Conservation (phyloP, 2,888 invertebrate species). For the Lydus trimaculatus region DNA sequence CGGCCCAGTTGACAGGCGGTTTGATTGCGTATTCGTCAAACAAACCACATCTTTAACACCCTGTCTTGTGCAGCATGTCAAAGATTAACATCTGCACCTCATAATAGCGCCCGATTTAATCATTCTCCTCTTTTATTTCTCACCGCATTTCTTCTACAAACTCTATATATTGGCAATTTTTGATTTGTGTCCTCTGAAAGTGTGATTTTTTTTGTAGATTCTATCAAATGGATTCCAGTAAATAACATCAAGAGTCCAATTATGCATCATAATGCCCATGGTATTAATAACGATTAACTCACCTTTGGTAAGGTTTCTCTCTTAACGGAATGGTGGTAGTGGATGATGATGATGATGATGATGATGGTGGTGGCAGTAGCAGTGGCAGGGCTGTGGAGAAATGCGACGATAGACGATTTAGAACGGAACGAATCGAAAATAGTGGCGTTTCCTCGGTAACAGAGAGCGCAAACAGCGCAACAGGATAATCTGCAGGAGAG, state of each 20-base stretch:
- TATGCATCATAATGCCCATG: constrained; percentile 30
- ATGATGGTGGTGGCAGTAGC: background rate
- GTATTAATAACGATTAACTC: constrained; percentile 33
- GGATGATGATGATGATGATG: background rate
- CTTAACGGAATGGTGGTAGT: background rate
- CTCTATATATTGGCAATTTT: background rate
- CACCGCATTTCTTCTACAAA: background rate
- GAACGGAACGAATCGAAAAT: constrained; percentile 29
- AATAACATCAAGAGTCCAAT: constrained; percentile 28
- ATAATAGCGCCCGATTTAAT: background rate
- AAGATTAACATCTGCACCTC: background rate
- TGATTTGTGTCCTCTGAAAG: too few relatives aligned
- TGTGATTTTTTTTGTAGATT: constrained; percentile 2
- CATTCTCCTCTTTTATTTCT: background rate
- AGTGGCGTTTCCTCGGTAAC: constrained; percentile 29
- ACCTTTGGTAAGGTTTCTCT: constrained; percentile 26
- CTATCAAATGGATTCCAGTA: constrained; percentile 12
- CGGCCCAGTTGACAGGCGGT: constrained; percentile 23
- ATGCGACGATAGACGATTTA: constrained; percentile 17
- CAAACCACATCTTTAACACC: constrained; percentile 37
- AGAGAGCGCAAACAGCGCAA: constrained; percentile 41
- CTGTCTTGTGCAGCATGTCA: constrained; percentile 27
- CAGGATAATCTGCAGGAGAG: constrained; percentile 39
- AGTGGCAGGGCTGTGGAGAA: background rate
- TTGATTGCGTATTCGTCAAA: constrained; percentile 37